Evolutionary conservation across 2,113 vertebrate genomes (phyloP).

Genomic region (Misgurnus mizolepis): DNA sequence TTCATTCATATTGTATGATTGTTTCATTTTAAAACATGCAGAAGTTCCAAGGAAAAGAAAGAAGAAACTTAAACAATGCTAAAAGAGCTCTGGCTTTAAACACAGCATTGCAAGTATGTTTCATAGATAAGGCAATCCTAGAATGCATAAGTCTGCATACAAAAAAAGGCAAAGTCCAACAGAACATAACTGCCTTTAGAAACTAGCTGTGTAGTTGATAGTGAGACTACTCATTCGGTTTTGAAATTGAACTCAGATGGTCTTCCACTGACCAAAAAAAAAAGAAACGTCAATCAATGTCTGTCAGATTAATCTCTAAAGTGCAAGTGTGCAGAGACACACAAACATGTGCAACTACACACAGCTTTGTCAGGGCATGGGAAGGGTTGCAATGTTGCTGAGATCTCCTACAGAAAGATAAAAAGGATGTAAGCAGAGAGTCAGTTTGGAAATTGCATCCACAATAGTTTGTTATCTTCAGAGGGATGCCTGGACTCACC

Average conservation of each 20-base stretch:
- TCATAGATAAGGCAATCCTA: no score
- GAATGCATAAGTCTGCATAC: no score
- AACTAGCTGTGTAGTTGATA: background rate
- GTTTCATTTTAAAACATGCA: background rate
- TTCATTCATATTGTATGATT: conserved; percentile 14
- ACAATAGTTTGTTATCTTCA: conserved; percentile 15
- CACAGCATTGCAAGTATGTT: no score
- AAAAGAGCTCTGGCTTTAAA: background rate
- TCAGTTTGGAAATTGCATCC: conserved; percentile 15
- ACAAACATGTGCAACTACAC: conserved; percentile 29
- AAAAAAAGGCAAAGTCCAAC: no score
- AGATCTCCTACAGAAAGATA: conserved; percentile 13
- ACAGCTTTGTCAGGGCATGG: conserved; percentile 28
- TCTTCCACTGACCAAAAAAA: background rate
- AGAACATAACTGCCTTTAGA: background rate
- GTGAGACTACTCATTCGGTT: background rate
- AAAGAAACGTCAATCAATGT: conserved; percentile 2
- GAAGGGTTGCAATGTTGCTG: conserved; percentile 13
- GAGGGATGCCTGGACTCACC: conserved; percentile 16
- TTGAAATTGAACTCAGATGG: background rate
- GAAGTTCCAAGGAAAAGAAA: background rate
- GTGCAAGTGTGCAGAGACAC: background rate
- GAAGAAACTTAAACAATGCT: background rate
- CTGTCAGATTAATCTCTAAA: conserved; percentile 2
- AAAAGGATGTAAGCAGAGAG: conserved; percentile 18